Conservation (phyloP, 2,888 invertebrate genomes). For the Caenorhabditis doughertyi region DNA sequence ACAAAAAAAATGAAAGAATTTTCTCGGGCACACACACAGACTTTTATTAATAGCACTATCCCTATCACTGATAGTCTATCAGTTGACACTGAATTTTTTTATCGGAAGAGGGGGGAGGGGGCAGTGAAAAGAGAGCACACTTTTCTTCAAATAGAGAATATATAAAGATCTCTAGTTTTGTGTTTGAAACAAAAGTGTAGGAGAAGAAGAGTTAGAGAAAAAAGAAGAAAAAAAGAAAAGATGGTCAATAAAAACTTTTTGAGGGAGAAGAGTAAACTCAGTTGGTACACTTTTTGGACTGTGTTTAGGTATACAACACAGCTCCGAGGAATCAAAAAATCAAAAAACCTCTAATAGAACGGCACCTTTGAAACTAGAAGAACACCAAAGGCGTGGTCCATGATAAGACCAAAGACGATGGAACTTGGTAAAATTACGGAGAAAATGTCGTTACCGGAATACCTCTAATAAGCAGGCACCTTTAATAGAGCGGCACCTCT, state of each 20-base stretch:
- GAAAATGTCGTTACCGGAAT: no score
- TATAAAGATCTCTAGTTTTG: constrained; percentile 40
- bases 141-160: not conserved
- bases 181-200: constrained; percentile 44
- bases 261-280: not conserved
- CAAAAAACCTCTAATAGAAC: no score
- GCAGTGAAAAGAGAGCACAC: not conserved
- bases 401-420: no score
- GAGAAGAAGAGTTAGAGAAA: not conserved
- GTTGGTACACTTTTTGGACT: constrained; percentile 16
- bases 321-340: constrained; percentile 19
- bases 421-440: no score
- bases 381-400: no score
- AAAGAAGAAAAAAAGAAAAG: not conserved
- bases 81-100: constrained; percentile 16
- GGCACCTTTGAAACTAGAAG: no score
- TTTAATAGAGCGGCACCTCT: no score
- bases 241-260: constrained; percentile 21
- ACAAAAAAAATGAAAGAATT: no score
- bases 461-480: no score
- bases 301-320: not conserved
- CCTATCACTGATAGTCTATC: no score
- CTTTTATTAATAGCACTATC: no score
- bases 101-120: constrained; percentile 7
- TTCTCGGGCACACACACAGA: not conserved